These are phyloP conservation scores for Anas bahamensis DNA, from an alignment of 2,797 vertebrate species.

Conservation along the genomic window DNA sequence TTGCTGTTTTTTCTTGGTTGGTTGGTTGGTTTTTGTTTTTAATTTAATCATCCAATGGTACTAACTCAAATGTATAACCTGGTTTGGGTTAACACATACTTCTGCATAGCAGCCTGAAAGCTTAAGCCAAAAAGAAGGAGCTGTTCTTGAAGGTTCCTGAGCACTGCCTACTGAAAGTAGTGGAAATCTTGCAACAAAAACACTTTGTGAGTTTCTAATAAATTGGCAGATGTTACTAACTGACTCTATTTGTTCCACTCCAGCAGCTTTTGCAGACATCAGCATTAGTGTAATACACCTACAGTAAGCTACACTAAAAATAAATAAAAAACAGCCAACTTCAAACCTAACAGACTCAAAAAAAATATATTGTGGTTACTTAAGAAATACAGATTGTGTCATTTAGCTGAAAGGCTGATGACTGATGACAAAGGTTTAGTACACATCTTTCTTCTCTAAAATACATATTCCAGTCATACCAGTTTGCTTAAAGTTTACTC, in stretches of 20 bases:
- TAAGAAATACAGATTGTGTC: neutral
- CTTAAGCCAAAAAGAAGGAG: neutral
- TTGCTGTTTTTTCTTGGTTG: neutral
- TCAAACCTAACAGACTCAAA: neutral
- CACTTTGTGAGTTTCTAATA: neutral
- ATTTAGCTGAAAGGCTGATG: neutral
- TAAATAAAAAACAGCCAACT: neutral
- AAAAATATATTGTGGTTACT: neutral
- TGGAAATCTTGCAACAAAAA: neutral
- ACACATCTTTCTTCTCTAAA: slow-evolving; percentile 2
- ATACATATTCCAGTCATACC: neutral
- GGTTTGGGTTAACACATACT: neutral
- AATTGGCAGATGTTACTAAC: neutral
- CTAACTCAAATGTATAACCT: neutral
- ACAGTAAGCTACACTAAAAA: neutral
- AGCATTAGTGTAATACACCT: neutral
- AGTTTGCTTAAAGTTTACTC: neutral
- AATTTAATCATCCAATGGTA: neutral
- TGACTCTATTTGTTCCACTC: neutral
- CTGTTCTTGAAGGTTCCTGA: neutral
- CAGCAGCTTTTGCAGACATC: neutral
- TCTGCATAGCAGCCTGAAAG: neutral
- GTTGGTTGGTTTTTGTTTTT: neutral
- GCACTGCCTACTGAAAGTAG: neutral
- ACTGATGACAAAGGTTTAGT: neutral